phyloP scores from a whole-genome alignment of 2,797 vertebrate genomes.

The Sebastes elongatus region DNA sequence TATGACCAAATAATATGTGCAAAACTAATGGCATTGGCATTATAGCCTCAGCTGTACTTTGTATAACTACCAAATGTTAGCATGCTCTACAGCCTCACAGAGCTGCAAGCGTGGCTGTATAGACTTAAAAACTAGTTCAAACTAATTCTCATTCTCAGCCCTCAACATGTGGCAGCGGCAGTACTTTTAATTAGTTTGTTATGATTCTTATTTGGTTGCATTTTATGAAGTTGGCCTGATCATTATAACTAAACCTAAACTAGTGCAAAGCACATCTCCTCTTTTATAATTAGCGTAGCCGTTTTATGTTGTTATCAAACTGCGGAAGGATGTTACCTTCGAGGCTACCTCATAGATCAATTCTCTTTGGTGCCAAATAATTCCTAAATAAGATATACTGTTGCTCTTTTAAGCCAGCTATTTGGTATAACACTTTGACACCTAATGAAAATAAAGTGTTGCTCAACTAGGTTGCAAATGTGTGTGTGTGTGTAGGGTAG shows the following conservation, averaged over 20 bases:
- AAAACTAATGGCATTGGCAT: not conserved
- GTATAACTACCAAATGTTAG: not conserved
- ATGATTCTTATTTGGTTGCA: not conserved
- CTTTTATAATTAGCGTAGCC: slow-evolving; percentile 25
- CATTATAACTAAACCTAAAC: not conserved
- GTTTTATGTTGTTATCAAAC: slow-evolving; percentile 31
- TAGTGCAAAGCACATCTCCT: slow-evolving; percentile 1
- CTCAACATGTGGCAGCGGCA: not conserved
- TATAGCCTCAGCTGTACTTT: not conserved
- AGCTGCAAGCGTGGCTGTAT: not conserved
- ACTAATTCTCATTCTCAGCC: not conserved
- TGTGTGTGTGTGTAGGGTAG: slow-evolving; percentile 26
- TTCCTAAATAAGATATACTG: slow-evolving; percentile 68
- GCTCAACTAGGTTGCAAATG: slow-evolving; percentile 48
- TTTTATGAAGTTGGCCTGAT: not conserved
- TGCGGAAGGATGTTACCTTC: slow-evolving; percentile 39
- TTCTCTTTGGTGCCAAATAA: slow-evolving; percentile 55
- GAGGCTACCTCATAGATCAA: slow-evolving; percentile 51
- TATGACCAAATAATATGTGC: not conserved
- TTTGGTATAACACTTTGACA: slow-evolving; percentile 69
- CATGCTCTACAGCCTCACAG: not conserved
- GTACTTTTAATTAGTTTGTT: not conserved
- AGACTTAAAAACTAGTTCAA: not conserved
- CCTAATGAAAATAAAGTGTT: slow-evolving; percentile 76
- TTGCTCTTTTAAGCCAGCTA: slow-evolving; percentile 62